Evolutionary conservation across 2,888 invertebrate species (phyloP), one percentile per base, ranked within the genome.

Genomic region (Temnothorax rugatulus): DNA sequence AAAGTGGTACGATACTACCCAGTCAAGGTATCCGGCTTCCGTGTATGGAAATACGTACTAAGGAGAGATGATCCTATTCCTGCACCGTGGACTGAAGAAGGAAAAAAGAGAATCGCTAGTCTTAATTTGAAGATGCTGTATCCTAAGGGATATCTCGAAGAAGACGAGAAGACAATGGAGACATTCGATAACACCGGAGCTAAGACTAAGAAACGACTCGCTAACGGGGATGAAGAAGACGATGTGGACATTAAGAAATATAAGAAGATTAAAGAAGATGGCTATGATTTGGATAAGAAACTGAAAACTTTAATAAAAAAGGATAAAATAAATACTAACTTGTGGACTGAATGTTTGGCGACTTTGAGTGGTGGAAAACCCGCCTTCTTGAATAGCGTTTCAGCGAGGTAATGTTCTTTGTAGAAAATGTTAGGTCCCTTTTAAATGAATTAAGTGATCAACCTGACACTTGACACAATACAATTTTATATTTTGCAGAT

Each of bases 1-100:
- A 98, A 98, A 95, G 97, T 98, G 0, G 97, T 97, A 0, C 97
- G 97, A 91, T 98, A 98, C 93, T 98, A 97, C 95, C 97, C 97
- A 0, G 97, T 97, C 93, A 96, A 96, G 96, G 83, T 98, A 98
- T 34, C 34, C 2, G 98, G 98, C 0, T 98, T 96, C 93, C 95
- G 96, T 11, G 97, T 98, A 44, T 98, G 98, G 98, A 96, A 97
- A 84, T 98, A 97, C 93, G 93, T 97, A 54, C 93, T 98, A 84
- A 95, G 97, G 64, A 95, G 98, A 75, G 98, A 98, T 93, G 98
- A 98, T 94, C 96, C 97, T 0, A 95, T 92, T 4, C 97, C 98
- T 0, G 97, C 98, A 7, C 98, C 98, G 0, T 98, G 98, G 98
- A 97, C 97, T 61, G 92, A 96, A 47, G 96, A 95, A 44, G 98